These are phyloP conservation scores for Mohoua ochrocephala DNA, from an alignment of 2,113 vertebrate species.

Conservation along the genomic window DNA sequence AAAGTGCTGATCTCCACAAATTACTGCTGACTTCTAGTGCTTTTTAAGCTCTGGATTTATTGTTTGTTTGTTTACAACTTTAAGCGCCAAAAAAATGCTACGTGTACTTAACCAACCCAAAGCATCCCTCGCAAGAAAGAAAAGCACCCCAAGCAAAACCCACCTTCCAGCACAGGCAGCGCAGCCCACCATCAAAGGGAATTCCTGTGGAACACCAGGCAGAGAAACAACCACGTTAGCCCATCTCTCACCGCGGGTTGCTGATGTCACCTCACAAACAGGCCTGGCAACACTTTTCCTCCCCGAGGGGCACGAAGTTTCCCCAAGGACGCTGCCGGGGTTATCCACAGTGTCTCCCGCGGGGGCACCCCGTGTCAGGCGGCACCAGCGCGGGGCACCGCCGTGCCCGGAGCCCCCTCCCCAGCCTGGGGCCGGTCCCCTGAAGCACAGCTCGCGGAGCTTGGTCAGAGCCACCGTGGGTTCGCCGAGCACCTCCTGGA, in stretches of 20 bases:
- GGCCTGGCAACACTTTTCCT: not conserved
- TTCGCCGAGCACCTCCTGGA: slow-evolving; percentile 84
- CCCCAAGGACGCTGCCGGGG: not conserved
- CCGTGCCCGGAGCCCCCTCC: not conserved
- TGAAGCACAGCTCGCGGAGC: slow-evolving; percentile 89
- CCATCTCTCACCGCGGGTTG: not conserved
- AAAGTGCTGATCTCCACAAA: not conserved
- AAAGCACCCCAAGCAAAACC: slow-evolving; percentile 40
- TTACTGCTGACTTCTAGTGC: not conserved
- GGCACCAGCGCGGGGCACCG: too few species aligned
- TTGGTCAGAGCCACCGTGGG: slow-evolving; percentile 80
- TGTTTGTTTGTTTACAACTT: not conserved
- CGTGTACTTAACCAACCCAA: not conserved
- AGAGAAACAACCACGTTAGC: slow-evolving; percentile 17
- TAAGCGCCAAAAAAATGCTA: not conserved
- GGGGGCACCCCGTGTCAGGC: not conserved
- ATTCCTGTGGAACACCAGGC: slow-evolving; percentile 80
- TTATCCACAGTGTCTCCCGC: not conserved
- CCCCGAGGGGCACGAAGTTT: not conserved
- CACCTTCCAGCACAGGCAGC: slow-evolving; percentile 97
- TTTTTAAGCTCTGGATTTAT: not conserved
- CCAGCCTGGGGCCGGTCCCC: not conserved
- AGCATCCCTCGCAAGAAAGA: not conserved
- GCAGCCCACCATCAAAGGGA: slow-evolving; percentile 93
- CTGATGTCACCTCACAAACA: not conserved